Conservation (phyloP, 2,888 invertebrate species). For the Odontocolon sp. region DNA sequence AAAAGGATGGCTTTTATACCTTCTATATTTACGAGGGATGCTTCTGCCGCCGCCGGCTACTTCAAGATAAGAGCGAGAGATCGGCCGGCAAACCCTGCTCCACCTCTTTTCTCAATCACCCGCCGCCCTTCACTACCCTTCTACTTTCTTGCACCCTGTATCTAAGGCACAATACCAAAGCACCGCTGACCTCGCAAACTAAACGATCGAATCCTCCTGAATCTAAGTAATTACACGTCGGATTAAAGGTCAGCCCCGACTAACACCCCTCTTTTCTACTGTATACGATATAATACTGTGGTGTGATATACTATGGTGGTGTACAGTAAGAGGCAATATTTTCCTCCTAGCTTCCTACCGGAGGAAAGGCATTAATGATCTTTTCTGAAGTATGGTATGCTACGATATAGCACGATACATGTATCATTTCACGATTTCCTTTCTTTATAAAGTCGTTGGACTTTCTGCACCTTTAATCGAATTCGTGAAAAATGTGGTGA, state of each 20-base stretch:
- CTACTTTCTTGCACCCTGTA: neutral
- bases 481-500: too few species aligned
- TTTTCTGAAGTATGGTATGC: too few species aligned
- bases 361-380: too few species aligned
- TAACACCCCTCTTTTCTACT: neutral
- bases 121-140: slow-evolving; percentile 1
- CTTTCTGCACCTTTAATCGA: too few species aligned
- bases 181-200: neutral
- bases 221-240: slow-evolving; percentile 37
- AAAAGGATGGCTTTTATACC: slow-evolving; percentile 78
- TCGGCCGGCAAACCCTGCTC: slow-evolving; percentile 56
- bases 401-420: too few species aligned
- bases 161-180: neutral
- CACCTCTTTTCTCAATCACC: slow-evolving; percentile 28
- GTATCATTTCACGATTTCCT: too few species aligned
- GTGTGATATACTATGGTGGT: neutral
- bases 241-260: slow-evolving; percentile 17
- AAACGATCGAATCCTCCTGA: neutral
- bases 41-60: slow-evolving; percentile 74
- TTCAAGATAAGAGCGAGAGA: slow-evolving; percentile 72
- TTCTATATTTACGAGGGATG: slow-evolving; percentile 78
- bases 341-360: too few species aligned
- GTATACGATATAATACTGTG: neutral
- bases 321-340: too few species aligned
- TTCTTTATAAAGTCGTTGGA: too few species aligned